Conservation (phyloP, 2,888 invertebrate genomes). For the Sisyra nigra region DNA sequence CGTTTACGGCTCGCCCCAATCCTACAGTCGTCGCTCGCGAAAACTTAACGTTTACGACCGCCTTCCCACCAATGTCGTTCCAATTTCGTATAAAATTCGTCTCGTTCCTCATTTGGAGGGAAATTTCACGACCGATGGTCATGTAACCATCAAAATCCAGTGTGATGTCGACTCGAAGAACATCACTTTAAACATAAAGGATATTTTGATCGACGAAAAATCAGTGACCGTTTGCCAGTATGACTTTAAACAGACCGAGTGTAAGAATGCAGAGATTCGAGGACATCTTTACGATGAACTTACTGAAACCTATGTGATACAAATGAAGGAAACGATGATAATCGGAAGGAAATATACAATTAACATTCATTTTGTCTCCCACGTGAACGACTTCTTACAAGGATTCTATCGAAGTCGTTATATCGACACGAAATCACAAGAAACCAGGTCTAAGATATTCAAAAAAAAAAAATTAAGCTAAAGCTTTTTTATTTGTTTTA, state of each 20-base stretch:
- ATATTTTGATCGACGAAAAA: conserved; percentile 25
- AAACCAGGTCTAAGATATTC: conserved; percentile 2
- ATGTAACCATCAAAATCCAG: conserved; percentile 26
- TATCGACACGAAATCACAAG: conserved; percentile 15
- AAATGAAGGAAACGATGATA: conserved; percentile 22
- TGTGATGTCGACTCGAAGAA: conserved; percentile 25
- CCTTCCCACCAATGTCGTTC: not conserved
- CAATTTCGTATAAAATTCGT: conserved; percentile 19
- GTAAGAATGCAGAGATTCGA: conserved; percentile 20
- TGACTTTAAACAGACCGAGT: conserved; percentile 15
- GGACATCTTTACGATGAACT: conserved; percentile 20
- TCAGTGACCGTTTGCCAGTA: conserved; percentile 19
- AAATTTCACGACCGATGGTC: conserved; percentile 29
- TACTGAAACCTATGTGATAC: conserved; percentile 24
- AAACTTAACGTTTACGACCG: too few relatives aligned
- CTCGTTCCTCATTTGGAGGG: conserved; percentile 25
- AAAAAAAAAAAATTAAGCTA: conserved; percentile 1
- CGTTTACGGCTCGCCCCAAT: not conserved
- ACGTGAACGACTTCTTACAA: conserved; percentile 34
- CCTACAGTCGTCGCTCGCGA: not conserved
- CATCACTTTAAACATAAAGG: conserved; percentile 28
- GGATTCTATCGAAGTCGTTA: conserved; percentile 41
- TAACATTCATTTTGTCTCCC: conserved; percentile 33
- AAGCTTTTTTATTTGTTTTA: too few relatives aligned
- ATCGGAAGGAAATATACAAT: conserved; percentile 26